These are phyloP conservation scores for Oreochromis spilurus DNA, from an alignment of 2,113 vertebrate species.

Conservation along the genomic window DNA sequence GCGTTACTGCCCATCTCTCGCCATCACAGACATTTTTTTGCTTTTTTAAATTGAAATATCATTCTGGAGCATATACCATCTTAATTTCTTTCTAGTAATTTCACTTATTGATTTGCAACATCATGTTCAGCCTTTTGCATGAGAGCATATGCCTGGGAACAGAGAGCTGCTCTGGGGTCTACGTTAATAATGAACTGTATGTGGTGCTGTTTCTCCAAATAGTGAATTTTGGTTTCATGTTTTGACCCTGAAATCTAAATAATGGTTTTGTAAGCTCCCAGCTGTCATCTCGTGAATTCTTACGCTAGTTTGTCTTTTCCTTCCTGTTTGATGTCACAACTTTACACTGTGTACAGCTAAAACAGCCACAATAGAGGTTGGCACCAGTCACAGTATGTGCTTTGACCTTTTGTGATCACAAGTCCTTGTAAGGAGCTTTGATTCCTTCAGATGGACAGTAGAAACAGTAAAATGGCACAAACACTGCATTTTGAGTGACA, in stretches of 20 bases:
- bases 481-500: neutral
- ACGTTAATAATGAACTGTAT: neutral
- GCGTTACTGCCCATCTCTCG: neutral
- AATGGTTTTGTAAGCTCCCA: neutral
- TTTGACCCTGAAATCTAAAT: neutral
- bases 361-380: conserved; percentile 1
- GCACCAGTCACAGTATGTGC: neutral
- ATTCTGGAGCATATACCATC: neutral
- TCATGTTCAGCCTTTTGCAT: neutral
- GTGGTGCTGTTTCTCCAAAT: neutral
- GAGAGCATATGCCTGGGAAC: neutral
- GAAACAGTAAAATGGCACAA: neutral
- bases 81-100: neutral
- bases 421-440: neutral
- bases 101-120: neutral
- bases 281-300: neutral
- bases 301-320: neutral
- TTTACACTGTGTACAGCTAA: conserved; percentile 46
- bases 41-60: neutral
- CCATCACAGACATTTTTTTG: neutral
- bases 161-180: neutral
- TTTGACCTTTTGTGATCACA: conserved; percentile 42
- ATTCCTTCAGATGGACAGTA: neutral
- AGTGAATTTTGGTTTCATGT: conserved; percentile 45
- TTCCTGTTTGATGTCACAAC: conserved; percentile 56